These are phyloP conservation scores for Ectropis crepuscularia DNA, from an alignment of 2,888 invertebrate species.

Conservation along the genomic window DNA sequence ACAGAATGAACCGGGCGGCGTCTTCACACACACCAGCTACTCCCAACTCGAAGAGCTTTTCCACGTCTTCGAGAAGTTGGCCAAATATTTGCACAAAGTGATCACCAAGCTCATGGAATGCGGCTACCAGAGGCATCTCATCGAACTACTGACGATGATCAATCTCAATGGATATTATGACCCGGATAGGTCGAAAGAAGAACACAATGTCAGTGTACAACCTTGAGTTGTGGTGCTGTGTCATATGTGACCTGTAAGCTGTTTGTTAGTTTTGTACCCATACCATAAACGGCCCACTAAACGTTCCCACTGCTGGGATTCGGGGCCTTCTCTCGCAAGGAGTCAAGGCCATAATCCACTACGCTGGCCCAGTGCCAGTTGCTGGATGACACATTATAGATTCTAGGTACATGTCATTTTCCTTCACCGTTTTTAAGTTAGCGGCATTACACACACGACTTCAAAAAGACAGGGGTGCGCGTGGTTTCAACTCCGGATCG, in stretches of 20 bases:
- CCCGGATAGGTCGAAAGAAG: conserved; percentile 63
- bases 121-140: conserved; percentile 88
- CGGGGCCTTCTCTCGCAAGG: too few relatives aligned
- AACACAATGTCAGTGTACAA: conserved; percentile 53
- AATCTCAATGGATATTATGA: conserved; percentile 87
- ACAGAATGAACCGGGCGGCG: conserved; percentile 70
- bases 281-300: too few relatives aligned
- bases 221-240: conserved; percentile 31
- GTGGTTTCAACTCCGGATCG: too few relatives aligned
- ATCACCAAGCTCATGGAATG: conserved; percentile 86
- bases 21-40: conserved; percentile 85
- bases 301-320: too few relatives aligned
- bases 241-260: not conserved
- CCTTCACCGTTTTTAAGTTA: too few relatives aligned
- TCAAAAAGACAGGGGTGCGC: too few relatives aligned
- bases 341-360: too few relatives aligned
- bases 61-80: conserved; percentile 84
- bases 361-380: too few relatives aligned
- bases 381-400: too few relatives aligned
- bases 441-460: too few relatives aligned
- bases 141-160: conserved; percentile 87
- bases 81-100: conserved; percentile 86
- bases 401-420: too few relatives aligned
- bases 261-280: too few relatives aligned
- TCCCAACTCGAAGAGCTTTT: conserved; percentile 84